Conservation (phyloP, 2,113 vertebrate species). For the Gopherus flavomarginatus region DNA sequence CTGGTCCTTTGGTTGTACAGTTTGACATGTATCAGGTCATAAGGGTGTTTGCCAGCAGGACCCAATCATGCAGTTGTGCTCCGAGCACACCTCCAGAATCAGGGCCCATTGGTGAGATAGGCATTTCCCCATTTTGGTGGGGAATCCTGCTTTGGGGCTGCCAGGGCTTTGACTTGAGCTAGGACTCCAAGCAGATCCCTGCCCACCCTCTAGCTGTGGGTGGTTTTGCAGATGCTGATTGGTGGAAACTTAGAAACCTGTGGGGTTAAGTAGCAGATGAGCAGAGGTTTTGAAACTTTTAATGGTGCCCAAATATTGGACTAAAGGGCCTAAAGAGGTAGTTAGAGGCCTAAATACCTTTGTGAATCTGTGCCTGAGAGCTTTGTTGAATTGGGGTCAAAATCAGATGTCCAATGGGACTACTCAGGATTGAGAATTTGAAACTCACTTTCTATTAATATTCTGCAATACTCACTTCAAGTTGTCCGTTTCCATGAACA, state of each 20-base stretch:
- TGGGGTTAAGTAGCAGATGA: neutral
- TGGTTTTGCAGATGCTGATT: neutral
- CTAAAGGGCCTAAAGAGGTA: neutral
- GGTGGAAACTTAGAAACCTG: neutral
- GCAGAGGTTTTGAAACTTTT: neutral
- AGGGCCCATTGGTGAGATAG: neutral
- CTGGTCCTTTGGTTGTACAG: neutral
- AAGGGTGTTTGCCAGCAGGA: neutral
- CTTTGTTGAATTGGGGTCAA: neutral
- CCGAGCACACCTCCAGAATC: neutral
- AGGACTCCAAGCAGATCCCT: neutral
- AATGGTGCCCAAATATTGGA: neutral
- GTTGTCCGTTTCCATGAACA: neutral
- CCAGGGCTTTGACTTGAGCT: neutral
- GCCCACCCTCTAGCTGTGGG: too few species aligned
- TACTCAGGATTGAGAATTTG: neutral
- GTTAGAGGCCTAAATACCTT: neutral
- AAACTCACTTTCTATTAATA: neutral
- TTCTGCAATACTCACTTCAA: neutral
- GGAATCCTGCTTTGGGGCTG: neutral
- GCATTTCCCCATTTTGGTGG: neutral
- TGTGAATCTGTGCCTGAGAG: neutral
- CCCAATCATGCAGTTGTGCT: neutral
- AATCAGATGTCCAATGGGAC: neutral
- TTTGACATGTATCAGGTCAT: neutral